Conservation (phyloP, 2,113 vertebrate genomes). For the Tragulus kanchil region DNA sequence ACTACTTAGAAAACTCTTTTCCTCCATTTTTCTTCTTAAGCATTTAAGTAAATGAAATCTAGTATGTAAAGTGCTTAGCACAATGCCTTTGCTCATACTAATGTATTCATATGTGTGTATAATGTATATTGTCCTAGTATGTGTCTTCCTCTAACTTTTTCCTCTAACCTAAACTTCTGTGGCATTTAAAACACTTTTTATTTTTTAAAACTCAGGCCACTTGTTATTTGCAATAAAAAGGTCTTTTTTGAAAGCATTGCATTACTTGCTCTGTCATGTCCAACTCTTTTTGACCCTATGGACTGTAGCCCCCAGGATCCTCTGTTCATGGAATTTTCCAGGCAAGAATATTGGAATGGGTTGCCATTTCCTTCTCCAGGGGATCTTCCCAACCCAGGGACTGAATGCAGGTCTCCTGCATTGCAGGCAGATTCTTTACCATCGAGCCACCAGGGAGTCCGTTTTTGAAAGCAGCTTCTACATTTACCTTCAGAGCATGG, state of each 20-base stretch:
- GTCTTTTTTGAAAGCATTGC: not conserved
- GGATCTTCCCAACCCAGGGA: too few species aligned
- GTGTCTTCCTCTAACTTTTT: constrained; percentile 12
- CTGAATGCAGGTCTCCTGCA: too few species aligned
- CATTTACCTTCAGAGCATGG: not conserved
- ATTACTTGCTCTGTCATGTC: too few species aligned
- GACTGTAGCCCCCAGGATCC: too few species aligned
- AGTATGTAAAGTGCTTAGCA: constrained; percentile 57
- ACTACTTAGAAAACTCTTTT: constrained; percentile 36
- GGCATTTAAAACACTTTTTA: constrained; percentile 49
- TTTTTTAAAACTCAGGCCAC: constrained; percentile 19
- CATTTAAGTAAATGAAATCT: constrained; percentile 71
- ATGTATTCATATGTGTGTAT: constrained; percentile 2
- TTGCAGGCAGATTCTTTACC: too few species aligned
- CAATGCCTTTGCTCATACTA: constrained; percentile 50
- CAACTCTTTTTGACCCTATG: too few species aligned
- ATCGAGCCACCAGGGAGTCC: too few species aligned
- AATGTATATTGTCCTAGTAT: not conserved
- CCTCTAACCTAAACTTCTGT: not conserved
- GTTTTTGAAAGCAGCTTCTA: not conserved
- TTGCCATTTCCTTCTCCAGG: too few species aligned
- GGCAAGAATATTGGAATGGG: too few species aligned
- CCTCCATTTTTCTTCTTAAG: constrained; percentile 72
- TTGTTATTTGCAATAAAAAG: not conserved
- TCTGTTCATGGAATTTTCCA: too few species aligned